Conservation (phyloP, 2,797 vertebrate species). For the Peromyscus aztecus region DNA sequence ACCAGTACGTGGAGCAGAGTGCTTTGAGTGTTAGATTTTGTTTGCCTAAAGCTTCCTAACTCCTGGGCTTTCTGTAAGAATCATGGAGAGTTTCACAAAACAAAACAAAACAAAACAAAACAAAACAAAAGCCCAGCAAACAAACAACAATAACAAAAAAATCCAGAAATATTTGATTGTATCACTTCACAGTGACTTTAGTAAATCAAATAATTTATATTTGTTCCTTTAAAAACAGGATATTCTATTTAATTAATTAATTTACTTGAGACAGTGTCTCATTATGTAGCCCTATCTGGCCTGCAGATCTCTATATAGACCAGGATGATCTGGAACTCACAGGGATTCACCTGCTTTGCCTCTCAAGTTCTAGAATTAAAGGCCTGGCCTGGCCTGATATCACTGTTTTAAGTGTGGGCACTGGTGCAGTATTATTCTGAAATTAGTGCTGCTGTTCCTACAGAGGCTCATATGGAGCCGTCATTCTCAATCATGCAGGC, state of each 20-base stretch:
- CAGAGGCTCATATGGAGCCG: background rate
- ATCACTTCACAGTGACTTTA: constrained; percentile 27
- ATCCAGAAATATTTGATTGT: background rate
- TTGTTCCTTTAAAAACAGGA: background rate
- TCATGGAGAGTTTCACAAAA: background rate
- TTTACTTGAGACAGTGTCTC: background rate
- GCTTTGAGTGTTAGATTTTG: constrained; percentile 52
- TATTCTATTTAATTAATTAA: background rate
- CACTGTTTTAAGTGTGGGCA: background rate
- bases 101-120: too few relatives aligned
- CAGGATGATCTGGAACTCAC: too few relatives aligned
- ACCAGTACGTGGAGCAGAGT: constrained; percentile 31
- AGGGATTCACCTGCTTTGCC: background rate
- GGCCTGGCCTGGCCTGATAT: background rate
- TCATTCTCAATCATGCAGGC: background rate
- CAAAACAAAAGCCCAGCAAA: background rate
- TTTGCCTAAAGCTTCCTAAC: constrained; percentile 55
- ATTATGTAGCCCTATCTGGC: background rate
- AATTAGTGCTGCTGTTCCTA: background rate
- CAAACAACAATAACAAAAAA: background rate
- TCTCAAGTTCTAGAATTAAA: background rate
- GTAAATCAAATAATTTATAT: constrained; percentile 44
- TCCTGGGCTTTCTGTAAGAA: constrained; percentile 52
- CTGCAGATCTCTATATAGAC: too few relatives aligned
- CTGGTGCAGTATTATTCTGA: background rate